phyloP scores from a whole-genome alignment of 2,888 invertebrate genomes.

The Amblyjoppa fuscipennis region DNA sequence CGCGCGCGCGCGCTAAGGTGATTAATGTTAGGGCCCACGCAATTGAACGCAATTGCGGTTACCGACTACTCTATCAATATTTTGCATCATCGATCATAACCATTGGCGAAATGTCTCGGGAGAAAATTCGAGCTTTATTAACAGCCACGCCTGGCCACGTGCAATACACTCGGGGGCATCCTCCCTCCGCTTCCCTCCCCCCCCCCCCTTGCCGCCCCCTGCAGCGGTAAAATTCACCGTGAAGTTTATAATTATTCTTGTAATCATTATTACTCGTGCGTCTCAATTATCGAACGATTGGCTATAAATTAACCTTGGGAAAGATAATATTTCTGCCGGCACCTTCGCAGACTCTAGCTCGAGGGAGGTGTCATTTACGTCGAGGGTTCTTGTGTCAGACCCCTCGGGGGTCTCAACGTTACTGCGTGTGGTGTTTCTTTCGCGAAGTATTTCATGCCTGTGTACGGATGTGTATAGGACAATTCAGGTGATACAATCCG shows the following conservation, averaged over 20 bases:
- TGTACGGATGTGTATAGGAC: not conserved
- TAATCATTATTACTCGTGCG: constrained; percentile 39
- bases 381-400: not conserved
- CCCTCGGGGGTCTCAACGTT: constrained; percentile 24
- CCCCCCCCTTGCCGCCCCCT: not conserved
- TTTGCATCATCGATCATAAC: constrained; percentile 61
- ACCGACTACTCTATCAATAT: constrained; percentile 60
- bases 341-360: constrained; percentile 3
- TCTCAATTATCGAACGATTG: constrained; percentile 56
- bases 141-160: constrained; percentile 24
- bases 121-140: constrained; percentile 41
- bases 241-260: constrained; percentile 10
- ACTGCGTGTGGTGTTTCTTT: not conserved
- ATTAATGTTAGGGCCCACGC: constrained; percentile 64
- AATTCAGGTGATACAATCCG: not conserved
- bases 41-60: constrained; percentile 61
- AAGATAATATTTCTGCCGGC: constrained; percentile 28
- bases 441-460: not conserved
- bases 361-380: constrained; percentile 37
- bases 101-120: constrained; percentile 31
- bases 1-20: constrained; percentile 35
- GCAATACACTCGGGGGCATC: not conserved
- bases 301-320: constrained; percentile 32
- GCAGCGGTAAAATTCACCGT: constrained; percentile 46
- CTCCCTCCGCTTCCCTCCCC: not conserved